Base-by-base conservation (phyloP, 2,888 invertebrate genomes). In the Eupithecia insigniata region DNA sequence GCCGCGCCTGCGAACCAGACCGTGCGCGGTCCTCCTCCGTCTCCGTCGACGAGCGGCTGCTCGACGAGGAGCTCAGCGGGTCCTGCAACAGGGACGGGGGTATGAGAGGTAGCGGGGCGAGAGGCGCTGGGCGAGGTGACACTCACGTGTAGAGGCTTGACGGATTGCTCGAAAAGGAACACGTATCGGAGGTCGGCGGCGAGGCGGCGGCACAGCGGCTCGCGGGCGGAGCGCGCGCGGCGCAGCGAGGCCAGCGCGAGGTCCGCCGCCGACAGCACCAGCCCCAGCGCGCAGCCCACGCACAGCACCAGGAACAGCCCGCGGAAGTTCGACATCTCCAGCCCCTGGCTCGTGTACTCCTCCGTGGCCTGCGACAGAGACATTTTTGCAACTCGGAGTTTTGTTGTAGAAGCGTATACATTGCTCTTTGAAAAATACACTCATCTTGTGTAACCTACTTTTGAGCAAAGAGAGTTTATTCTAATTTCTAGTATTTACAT, bases 231-330 rank as follows among this genome's bases (percentile, higher is more conserved):
- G 16, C 88, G 85, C 28, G 88, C 85, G 66, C 84, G 87, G 14
- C 85, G 81, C 78, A 84, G 79, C 73, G 91, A 87, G 70, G 86
- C 80, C 84, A 84, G 84, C 75, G 87, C 88, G 73, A 93, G 87
- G 91, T 98, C 97, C 51, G 95, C 86, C 78, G 96, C 94, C 39
- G 97, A 96, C 39, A 96, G 94, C 69, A 96, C 79, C 76, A 96
- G 91, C 64, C 96, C 96, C 67, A 96, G 85, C 65, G 93, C 90
- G 80, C 96, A 95, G 0, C 97, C 97, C 72, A 95, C 93, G 67
- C 95, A 95, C 74, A 98, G 92, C 76, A 98, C 97, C 71, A 97
- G 91, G 90, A 97, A 98, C 60, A 98, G 96, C 60, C 98, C 98
- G 77, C 96, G 96, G 55, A 98, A 97, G 89, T 98, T 98, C 76